Conservation (phyloP, 2,888 invertebrate species). For the Pantelozetes paolii region DNA sequence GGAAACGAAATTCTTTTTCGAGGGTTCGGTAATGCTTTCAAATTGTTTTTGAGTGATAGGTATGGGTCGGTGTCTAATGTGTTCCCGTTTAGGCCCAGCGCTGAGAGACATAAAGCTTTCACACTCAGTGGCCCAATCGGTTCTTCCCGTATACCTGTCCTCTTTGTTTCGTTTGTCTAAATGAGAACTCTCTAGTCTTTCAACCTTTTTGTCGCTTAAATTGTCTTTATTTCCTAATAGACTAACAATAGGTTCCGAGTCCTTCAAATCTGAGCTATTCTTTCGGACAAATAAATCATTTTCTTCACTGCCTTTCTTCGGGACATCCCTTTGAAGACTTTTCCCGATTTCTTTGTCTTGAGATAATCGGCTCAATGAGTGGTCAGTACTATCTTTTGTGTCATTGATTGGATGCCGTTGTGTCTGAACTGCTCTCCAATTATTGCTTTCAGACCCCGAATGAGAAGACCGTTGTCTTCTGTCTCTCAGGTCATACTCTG, state of each 20-base stretch:
- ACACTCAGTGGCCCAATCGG: conserved; percentile 13
- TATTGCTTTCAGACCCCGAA: conserved; percentile 11
- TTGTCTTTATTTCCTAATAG: not conserved
- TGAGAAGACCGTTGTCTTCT: not conserved
- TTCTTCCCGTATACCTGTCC: not conserved
- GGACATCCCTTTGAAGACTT: not conserved
- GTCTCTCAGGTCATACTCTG: conserved; percentile 25
- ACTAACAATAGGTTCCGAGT: not conserved
- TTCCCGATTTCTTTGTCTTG: not conserved
- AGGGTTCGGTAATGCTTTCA: conserved; percentile 13
- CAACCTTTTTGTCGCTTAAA: not conserved
- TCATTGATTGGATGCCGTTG: conserved; percentile 14
- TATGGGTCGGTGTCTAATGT: not conserved
- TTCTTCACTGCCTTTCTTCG: not conserved
- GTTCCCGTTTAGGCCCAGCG: not conserved
- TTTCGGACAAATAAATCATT: not conserved
- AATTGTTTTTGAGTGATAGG: conserved; percentile 32
- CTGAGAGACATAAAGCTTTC: not conserved
- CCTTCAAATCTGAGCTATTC: not conserved
- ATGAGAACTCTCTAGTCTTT: conserved; percentile 20
- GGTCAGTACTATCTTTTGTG: not conserved
- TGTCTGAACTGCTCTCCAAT: conserved; percentile 26
- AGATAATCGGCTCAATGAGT: not conserved
- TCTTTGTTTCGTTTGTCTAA: conserved; percentile 20
- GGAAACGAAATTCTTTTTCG: conserved; percentile 18